These are phyloP conservation scores for Casuarius casuarius DNA, from an alignment of 2,113 vertebrate species.

Conservation along the genomic window DNA sequence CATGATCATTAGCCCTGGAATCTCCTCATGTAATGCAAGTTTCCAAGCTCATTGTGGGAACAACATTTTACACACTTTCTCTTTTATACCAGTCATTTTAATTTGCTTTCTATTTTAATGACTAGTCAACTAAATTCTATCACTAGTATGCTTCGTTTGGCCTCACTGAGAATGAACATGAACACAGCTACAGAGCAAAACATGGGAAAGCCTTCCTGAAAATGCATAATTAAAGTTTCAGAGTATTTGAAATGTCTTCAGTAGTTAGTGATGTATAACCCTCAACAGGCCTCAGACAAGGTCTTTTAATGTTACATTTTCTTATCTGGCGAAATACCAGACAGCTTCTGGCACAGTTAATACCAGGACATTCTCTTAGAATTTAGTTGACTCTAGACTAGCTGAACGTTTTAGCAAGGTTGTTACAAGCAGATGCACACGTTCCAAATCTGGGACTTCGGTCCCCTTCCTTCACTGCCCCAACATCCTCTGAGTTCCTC, in stretches of 20 bases:
- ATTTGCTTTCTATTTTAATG: slow-evolving; percentile 57
- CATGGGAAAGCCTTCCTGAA: slow-evolving; percentile 18
- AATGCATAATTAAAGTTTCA: slow-evolving; percentile 31
- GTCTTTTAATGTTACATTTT: slow-evolving; percentile 56
- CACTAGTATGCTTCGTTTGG: not conserved
- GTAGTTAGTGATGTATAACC: slow-evolving; percentile 49
- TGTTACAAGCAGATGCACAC: slow-evolving; percentile 57
- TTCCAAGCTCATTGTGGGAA: not conserved
- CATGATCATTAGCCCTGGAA: slow-evolving; percentile 10
- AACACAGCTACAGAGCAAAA: not conserved
- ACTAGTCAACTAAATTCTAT: slow-evolving; percentile 9
- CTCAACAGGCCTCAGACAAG: slow-evolving; percentile 50
- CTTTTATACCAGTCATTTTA: slow-evolving; percentile 1
- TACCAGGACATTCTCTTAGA: slow-evolving; percentile 54
- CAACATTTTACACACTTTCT: not conserved
- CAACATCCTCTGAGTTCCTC: slow-evolving; percentile 33
- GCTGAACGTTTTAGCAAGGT: slow-evolving; percentile 61
- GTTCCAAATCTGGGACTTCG: slow-evolving; percentile 51
- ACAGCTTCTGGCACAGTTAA: slow-evolving; percentile 60
- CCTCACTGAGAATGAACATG: not conserved
- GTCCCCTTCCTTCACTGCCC: slow-evolving; percentile 13
- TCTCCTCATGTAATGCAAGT: not conserved
- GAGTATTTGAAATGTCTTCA: slow-evolving; percentile 46
- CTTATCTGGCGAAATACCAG: slow-evolving; percentile 63
- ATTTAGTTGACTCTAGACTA: slow-evolving; percentile 63